Evolutionary conservation across 2,797 vertebrate species (phyloP).

Genomic region (Anguilla anguilla): DNA sequence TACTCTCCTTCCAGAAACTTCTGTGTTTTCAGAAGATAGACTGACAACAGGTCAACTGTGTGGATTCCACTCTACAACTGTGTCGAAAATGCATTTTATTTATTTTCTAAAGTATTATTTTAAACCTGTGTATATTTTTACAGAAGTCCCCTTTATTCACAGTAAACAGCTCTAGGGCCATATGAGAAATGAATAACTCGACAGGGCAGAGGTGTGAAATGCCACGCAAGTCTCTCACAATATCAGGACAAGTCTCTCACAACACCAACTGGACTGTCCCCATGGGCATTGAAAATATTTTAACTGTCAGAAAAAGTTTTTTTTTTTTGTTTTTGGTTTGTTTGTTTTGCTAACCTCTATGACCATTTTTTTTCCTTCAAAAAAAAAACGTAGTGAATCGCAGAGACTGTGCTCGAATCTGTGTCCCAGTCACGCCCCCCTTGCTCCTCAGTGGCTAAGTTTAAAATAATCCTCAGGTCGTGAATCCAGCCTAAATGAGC

Average conservation of each 20-base stretch:
- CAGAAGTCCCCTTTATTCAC: neutral
- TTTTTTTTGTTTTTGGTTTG: neutral
- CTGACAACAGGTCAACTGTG: neutral
- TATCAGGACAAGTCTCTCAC: conserved; percentile 4
- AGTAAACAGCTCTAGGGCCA: conserved; percentile 18
- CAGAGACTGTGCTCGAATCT: neutral
- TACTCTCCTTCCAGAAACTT: neutral
- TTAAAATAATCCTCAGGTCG: neutral
- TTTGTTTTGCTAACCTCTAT: neutral
- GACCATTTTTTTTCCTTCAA: neutral
- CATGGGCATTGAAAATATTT: conserved; percentile 21
- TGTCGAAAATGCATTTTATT: neutral
- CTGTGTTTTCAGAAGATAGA: neutral
- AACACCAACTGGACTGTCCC: conserved; percentile 9
- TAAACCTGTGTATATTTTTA: neutral
- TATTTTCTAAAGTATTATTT: neutral
- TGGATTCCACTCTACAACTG: neutral
- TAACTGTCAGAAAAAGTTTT: neutral
- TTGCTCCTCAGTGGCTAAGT: neutral
- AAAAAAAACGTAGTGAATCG: neutral
- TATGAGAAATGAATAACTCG: neutral
- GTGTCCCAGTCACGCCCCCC: neutral
- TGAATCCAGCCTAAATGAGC: neutral
- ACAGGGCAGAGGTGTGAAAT: conserved; percentile 13
- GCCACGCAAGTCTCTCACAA: conserved; percentile 15